These are phyloP conservation scores for Ceyx melanurus DNA, from an alignment of 2,113 vertebrate species.

Conservation along the genomic window DNA sequence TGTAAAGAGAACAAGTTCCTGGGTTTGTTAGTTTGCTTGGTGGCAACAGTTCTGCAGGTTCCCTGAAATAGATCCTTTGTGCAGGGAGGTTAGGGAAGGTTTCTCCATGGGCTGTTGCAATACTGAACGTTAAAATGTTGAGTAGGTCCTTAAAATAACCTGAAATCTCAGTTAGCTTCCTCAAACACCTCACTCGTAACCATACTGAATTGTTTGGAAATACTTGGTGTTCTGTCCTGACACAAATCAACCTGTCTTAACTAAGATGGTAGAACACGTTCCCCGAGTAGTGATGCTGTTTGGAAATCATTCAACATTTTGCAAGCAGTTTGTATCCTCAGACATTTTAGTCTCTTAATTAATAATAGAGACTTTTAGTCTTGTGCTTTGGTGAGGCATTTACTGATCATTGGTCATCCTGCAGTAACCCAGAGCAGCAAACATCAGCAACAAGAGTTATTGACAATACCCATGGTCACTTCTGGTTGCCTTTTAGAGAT, in stretches of 20 bases:
- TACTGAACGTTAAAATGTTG: neutral
- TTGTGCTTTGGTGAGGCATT: neutral
- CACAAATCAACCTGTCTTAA: neutral
- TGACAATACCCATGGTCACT: neutral
- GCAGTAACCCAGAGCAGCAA: neutral
- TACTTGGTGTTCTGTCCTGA: neutral
- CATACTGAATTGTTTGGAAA: neutral
- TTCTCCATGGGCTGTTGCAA: neutral
- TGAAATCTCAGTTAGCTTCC: neutral
- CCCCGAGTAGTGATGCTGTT: neutral
- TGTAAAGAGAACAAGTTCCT: fast-evolving
- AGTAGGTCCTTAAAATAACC: neutral
- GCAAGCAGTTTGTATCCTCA: neutral
- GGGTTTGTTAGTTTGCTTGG: neutral
- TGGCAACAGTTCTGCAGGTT: neutral
- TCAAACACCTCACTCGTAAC: neutral
- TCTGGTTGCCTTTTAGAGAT: neutral
- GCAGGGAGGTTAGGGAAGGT: fast-evolving
- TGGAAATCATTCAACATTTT: neutral
- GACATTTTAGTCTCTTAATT: neutral
- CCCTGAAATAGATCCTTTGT: neutral
- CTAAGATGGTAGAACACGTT: neutral
- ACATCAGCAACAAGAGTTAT: neutral
- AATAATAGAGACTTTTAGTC: neutral
- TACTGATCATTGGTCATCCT: neutral